Base-by-base conservation (phyloP, 2,888 invertebrate species). In the Dimorphilus gyrociliatus region DNA sequence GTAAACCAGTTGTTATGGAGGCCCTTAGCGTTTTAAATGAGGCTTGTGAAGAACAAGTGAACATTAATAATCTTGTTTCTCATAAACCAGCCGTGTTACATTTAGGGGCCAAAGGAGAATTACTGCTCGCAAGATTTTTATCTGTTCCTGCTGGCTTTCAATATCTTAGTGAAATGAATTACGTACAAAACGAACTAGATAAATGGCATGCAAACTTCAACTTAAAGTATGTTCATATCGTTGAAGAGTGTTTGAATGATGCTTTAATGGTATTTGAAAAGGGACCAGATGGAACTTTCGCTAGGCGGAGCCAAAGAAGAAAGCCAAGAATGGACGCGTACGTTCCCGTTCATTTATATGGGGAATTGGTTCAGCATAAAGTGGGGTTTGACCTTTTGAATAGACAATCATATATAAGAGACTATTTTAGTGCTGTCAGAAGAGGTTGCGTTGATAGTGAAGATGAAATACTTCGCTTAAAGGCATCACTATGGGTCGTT, bases 181-280 rank as follows among this genome's bases (percentile, higher is more conserved):
- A 72, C 49, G 68, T 81, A 16, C 67, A 71, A 46, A 73, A 73
- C 45, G 79, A 82, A 60, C 67, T 85, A 33, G 74, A 76, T 35
- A 74, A 74, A 48, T 86, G 85, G 84, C 73, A 72, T 18, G 51
- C 64, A 62, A 38, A 42, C 1, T 63, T 59, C 45, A 63, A 64
- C 43, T 39, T 48, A 30, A 67, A 81, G 46, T 94, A 94, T 64
- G 84, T 86, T 3, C 73, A 78, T 8, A 65, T 88, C 17, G 75
- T 92, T 19, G 94, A 94, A 60, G 78, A 81, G 29, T 75, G 78
- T 42, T 75, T 86, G 45, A 80, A 85, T 54, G 80, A 84, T 52
- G 78, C 81, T 19, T 63, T 92, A 45, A 84, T 85, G 2, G 71
- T 81, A 33, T 77, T 82, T 53, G 76, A 79, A 50, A 72, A 78